Percentiles rank a stretch among this genome's conserved stretches.
Evolutionary conservation across 2,888 invertebrate species (phyloP).

Genomic region (Pollenia labialis): DNA sequence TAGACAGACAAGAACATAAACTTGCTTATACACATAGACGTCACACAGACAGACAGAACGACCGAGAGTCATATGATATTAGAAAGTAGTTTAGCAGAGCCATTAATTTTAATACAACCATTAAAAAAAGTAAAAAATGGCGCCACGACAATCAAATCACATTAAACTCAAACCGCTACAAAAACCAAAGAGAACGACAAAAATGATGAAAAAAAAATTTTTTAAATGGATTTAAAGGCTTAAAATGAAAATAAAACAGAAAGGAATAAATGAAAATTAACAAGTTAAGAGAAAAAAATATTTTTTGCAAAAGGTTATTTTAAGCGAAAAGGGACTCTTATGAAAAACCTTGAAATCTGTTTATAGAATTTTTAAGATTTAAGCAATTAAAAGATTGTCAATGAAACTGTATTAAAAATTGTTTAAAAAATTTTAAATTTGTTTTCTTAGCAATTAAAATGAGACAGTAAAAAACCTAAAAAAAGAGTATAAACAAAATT

Average conservation of each 20-base stretch:
- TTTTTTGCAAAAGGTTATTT: background rate
- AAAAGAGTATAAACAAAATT: slow-evolving; percentile 3
- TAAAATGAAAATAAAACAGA: background rate
- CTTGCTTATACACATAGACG: background rate
- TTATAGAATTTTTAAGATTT: background rate
- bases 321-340: background rate
- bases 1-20: slow-evolving; percentile 1
- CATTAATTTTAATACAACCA: slow-evolving; percentile 61
- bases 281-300: background rate
- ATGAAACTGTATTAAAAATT: slow-evolving; percentile 7
- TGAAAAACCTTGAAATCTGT: slow-evolving; percentile 3
- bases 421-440: background rate
- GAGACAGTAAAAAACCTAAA: background rate
- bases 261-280: slow-evolving; percentile 11
- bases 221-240: slow-evolving; percentile 23
- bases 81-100: slow-evolving; percentile 53
- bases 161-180: slow-evolving; percentile 55
- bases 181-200: slow-evolving; percentile 1
- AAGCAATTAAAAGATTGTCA: background rate
- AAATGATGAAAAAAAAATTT: background rate
- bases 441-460: background rate
- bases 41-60: background rate
- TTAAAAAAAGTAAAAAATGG: slow-evolving; percentile 49
- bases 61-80: slow-evolving; percentile 28
- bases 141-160: slow-evolving; percentile 63